Base-by-base conservation (phyloP, 2,797 vertebrate species). In the Fratercula arctica region DNA sequence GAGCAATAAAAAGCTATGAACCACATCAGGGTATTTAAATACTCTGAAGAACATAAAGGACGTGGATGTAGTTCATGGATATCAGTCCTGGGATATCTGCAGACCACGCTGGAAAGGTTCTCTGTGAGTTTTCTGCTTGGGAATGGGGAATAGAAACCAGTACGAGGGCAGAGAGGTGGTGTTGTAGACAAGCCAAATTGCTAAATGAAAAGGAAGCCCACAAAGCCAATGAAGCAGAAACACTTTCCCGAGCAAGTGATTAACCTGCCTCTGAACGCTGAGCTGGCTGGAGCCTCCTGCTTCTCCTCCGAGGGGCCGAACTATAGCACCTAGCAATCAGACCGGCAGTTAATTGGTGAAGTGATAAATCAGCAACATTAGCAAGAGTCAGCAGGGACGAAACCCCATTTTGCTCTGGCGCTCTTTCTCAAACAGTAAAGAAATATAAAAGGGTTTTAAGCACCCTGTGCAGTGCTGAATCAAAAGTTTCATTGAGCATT, bases 401-500 rank as follows among this genome's bases (percentile, higher is more conserved):
- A 50, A 93, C 18, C 18, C 29, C 33, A 45, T 83, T 80, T 93
- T 9, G 23, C 16, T 68, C 37, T 50, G 29, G 5, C 0, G 0
- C 35, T 74, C 16, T 17, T 93, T 90, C 69, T 93, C 33, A 80
- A 87, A 48, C 0, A 3, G 24, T 41, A 54, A 87, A 70, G 61
- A 68, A 92, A 70, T 70, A 66, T 4, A 39, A 54, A 89, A 68
- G 5, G 9, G 7, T 61, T 75, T 90, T 67, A 68, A 75, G 46
- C 28, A n/a, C 39, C 45, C 17, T 0, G 6, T 33, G 39, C 25
- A 41, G 39, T 0, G 0, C 66, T 73, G 85, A 79, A 69, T 68
- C 26, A 16, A 41, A 66, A 51, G 37, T 76, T 84, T 92, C 56
- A 17, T 0, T n/a, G 82, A 89, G 87, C 53, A 37, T n/a, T 91